Evolutionary conservation across 2,797 vertebrate genomes (phyloP).

Genomic region (Masticophis lateralis): DNA sequence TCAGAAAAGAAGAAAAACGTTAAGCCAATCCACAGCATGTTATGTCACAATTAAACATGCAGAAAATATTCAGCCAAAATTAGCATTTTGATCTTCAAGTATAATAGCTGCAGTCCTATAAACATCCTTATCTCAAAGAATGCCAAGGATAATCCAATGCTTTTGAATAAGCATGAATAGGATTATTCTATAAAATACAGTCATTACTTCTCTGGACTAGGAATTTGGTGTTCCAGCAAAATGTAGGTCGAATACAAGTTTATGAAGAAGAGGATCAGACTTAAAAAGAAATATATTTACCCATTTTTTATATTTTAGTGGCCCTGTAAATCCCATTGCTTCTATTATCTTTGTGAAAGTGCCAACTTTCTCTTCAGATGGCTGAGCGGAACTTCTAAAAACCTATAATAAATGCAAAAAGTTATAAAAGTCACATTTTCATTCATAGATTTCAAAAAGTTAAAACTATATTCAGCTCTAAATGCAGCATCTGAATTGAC

Average conservation of each 20-base stretch:
- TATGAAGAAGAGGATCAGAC: conserved; percentile 30
- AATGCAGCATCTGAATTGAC: not conserved
- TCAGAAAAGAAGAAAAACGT: not conserved
- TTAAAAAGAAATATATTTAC: conserved; percentile 72
- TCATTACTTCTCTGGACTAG: not conserved
- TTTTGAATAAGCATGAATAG: not conserved
- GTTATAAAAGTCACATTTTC: conserved; percentile 14
- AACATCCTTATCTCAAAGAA: not conserved
- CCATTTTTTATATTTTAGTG: conserved; percentile 98
- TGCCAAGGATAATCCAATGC: not conserved
- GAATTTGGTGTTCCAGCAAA: not conserved
- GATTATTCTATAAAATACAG: not conserved
- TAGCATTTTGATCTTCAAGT: not conserved
- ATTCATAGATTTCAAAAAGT: not conserved
- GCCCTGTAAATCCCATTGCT: conserved; percentile 94
- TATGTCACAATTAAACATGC: not conserved
- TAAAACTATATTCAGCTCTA: not conserved
- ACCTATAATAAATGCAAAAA: conserved; percentile 58
- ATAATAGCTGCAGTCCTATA: not conserved
- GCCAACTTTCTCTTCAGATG: conserved; percentile 87
- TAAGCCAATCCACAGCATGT: not conserved
- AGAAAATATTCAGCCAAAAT: not conserved
- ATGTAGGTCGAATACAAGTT: not conserved
- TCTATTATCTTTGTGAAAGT: conserved; percentile 91
- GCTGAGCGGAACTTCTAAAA: conserved; percentile 76